Evolutionary conservation across 2,113 vertebrate genomes (phyloP), one percentile per base, ranked within the genome.

Genomic region (Castor canadensis): DNA sequence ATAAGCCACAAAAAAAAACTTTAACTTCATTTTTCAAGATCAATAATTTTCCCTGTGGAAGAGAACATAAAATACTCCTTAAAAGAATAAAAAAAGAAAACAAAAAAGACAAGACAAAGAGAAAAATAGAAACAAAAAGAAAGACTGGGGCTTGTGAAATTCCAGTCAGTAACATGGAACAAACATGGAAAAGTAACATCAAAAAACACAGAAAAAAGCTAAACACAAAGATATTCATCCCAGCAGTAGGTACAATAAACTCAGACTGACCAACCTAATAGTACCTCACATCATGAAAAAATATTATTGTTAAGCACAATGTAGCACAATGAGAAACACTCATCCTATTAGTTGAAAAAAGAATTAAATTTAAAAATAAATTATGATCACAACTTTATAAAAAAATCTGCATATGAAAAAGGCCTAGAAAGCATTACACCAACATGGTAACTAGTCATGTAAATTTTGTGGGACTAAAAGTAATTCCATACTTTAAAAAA

Each of bases 391-490:
- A 91, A 32, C 22, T 66, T 72, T 54, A 13, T 73, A 64, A 76
- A 93, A 93, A 49, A 56, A 73, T 45, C 45, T 43, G 35, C 9
- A 58, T 84, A 66, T 79, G 30, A 88, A 77, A 95, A 94, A 89
- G 64, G 12, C 32, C 43, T 82, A 75, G 79, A 62, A 94, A n/a
- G 16, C 24, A 90, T 82, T 35, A 81, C 1, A 87, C 20, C 60
- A 89, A 67, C 45, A 67, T 16, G 28, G 30, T 83, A 82, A 82
- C 66, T 1, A 77, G 40, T 35, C 67, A 83, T 32, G 47, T 83
- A 83, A 93, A 80, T 12, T 11, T 89, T 16, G 11, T 43, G 52
- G 10, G 54, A 54, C 38, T 71, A 84, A 47, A 4, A 45, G 7
- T 73, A 66, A 77, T 40, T 83, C 77, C 52, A 80, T 60, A 52